phyloP scores from a whole-genome alignment of 2,888 invertebrate genomes.

The Lumbricus terrestris region DNA sequence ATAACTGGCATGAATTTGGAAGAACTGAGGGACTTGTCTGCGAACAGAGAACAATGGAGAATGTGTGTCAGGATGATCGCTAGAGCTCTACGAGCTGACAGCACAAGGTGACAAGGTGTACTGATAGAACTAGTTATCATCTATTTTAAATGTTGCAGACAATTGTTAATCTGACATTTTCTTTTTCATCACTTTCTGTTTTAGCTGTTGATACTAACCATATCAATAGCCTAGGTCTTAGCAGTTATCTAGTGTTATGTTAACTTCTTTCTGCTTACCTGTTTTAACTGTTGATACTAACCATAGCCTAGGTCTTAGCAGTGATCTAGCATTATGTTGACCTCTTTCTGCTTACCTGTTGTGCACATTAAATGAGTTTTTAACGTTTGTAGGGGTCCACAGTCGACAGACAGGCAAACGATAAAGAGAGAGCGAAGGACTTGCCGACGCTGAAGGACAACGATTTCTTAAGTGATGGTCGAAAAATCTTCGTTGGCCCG shows the following conservation, averaged over 20 bases:
- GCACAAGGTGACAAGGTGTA: too few relatives aligned
- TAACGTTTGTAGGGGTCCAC: slow-evolving; percentile 75
- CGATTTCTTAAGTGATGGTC: slow-evolving; percentile 95
- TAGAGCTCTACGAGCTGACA: too few relatives aligned
- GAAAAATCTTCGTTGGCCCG: slow-evolving; percentile 85
- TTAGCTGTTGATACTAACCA: neutral
- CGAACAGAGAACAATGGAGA: too few relatives aligned
- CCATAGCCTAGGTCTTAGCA: too few relatives aligned
- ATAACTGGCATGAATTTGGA: too few relatives aligned
- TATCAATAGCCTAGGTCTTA: neutral
- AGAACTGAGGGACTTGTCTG: too few relatives aligned
- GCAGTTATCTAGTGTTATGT: neutral
- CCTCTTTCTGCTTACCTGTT: too few relatives aligned
- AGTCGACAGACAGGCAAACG: slow-evolving; percentile 95
- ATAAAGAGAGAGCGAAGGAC: slow-evolving; percentile 92
- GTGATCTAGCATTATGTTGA: too few relatives aligned
- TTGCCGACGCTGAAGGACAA: slow-evolving; percentile 96
- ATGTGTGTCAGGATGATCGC: too few relatives aligned
- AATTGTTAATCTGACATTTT: neutral
- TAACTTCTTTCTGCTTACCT: neutral
- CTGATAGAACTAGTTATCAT: too few relatives aligned
- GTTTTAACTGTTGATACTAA: too few relatives aligned
- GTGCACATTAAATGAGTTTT: neutral
- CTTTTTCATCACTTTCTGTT: neutral
- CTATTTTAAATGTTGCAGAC: neutral